Evolutionary conservation across 2,113 vertebrate genomes (phyloP).

Genomic region (Jaculus jaculus): DNA sequence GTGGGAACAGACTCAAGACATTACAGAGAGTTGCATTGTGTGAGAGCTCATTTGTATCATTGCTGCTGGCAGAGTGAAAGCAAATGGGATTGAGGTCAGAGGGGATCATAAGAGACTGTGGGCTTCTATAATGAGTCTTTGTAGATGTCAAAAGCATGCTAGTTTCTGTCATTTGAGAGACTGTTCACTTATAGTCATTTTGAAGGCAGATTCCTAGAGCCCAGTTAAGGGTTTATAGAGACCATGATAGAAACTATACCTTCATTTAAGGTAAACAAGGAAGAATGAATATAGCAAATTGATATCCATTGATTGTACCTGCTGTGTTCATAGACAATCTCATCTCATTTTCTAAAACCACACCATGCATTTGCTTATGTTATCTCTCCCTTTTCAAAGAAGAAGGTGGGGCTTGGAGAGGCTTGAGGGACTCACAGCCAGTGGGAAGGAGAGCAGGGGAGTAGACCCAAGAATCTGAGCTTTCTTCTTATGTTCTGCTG

Average conservation of each 20-base stretch:
- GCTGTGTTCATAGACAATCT: background rate
- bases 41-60: background rate
- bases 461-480: background rate
- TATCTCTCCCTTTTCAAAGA: background rate
- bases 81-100: background rate
- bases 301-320: background rate
- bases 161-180: background rate
- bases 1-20: background rate
- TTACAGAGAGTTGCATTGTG: background rate
- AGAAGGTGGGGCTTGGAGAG: background rate
- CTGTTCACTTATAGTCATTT: background rate
- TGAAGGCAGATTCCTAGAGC: background rate
- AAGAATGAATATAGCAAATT: background rate
- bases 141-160: background rate
- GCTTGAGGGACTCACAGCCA: background rate
- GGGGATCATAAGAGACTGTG: background rate
- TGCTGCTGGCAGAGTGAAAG: background rate
- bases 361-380: background rate
- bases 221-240: background rate
- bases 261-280: background rate
- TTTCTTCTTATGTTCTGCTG: background rate
- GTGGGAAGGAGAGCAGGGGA: background rate
- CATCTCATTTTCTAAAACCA: background rate
- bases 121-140: too few species aligned
- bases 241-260: background rate